Conservation (phyloP, 2,888 invertebrate species). For the Augiades crinisus region DNA sequence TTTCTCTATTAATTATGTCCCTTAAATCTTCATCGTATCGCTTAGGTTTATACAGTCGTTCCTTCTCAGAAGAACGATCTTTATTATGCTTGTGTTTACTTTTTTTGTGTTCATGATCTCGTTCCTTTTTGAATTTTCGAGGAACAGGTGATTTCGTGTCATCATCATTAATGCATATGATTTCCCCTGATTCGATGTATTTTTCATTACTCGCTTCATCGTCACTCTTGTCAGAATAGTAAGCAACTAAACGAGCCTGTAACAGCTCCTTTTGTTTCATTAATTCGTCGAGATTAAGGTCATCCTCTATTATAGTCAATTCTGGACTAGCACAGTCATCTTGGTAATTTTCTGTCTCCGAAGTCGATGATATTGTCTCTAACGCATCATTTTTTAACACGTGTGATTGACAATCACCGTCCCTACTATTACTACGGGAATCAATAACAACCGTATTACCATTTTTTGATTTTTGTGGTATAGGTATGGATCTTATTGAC, state of each 20-base stretch:
- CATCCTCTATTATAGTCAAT: constrained; percentile 89
- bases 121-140: constrained; percentile 57
- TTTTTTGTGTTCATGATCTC: constrained; percentile 55
- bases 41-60: constrained; percentile 45
- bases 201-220: constrained; percentile 56
- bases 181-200: constrained; percentile 64
- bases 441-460: constrained; percentile 42
- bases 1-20: constrained; percentile 61
- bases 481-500: constrained; percentile 30
- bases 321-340: constrained; percentile 87
- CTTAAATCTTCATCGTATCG: constrained; percentile 67
- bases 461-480: constrained; percentile 46
- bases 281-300: constrained; percentile 92
- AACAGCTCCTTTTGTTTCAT: constrained; percentile 94
- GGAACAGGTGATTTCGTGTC: constrained; percentile 69
- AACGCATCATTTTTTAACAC: constrained; percentile 52
- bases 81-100: constrained; percentile 65
- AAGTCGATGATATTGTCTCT: constrained; percentile 86
- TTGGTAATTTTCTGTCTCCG: constrained; percentile 83
- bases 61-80: constrained; percentile 52
- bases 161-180: constrained; percentile 47
- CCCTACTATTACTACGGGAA: constrained; percentile 38
- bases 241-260: constrained; percentile 90
- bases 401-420: constrained; percentile 33
- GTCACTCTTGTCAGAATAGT: constrained; percentile 85